Conservation (phyloP, 2,888 invertebrate species). For the Spialia ferax region DNA sequence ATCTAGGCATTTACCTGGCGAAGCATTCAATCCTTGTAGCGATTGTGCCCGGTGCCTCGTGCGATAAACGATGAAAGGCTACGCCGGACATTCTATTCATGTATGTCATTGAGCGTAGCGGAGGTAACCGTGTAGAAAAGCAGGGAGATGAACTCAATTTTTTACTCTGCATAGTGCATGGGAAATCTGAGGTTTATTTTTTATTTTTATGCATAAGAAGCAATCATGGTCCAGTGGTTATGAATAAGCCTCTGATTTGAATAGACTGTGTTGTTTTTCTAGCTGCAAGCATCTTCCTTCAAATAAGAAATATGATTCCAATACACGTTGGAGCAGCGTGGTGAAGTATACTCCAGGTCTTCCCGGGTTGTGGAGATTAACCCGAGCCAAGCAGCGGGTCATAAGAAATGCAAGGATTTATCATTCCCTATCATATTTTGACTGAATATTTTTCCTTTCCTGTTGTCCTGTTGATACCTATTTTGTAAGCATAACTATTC, state of each 20-base stretch:
- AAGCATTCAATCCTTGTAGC: constrained; percentile 52
- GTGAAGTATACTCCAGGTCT: too few relatives aligned
- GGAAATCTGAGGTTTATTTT: constrained; percentile 4
- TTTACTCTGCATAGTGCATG: constrained; percentile 8
- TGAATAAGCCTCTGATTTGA: too few relatives aligned
- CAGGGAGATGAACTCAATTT: constrained; percentile 48
- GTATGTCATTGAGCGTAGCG: constrained; percentile 69
- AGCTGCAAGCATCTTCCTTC: too few relatives aligned
- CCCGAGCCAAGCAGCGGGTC: too few relatives aligned
- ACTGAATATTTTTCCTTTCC: too few relatives aligned
- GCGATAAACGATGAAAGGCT: constrained; percentile 77
- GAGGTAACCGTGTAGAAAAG: constrained; percentile 70
- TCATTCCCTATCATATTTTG: too few relatives aligned
- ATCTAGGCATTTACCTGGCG: constrained; percentile 23
- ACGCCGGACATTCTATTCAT: constrained; percentile 78
- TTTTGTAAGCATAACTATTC: neutral
- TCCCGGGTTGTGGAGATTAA: too few relatives aligned
- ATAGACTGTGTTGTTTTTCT: too few relatives aligned
- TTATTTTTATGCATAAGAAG: neutral
- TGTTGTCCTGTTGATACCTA: neutral
- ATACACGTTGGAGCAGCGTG: too few relatives aligned
- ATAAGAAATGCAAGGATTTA: too few relatives aligned
- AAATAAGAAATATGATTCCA: too few relatives aligned
- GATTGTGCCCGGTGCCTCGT: constrained; percentile 69
- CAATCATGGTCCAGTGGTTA: too few relatives aligned